Base-by-base conservation (phyloP, 2,888 invertebrate species). In the Drosophila colorata region DNA sequence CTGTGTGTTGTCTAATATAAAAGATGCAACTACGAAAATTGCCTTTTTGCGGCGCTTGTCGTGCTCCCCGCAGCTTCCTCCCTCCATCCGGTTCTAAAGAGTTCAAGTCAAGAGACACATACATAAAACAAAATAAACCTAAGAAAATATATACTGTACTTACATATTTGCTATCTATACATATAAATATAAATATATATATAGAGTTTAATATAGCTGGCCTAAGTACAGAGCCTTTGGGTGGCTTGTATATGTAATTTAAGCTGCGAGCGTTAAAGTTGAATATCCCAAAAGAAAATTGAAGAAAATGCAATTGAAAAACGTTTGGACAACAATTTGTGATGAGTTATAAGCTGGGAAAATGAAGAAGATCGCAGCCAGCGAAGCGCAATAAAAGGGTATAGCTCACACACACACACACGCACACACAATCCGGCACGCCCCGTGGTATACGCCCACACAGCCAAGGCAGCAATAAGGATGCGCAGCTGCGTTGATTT, bases 1-100 rank as follows among this genome's bases (percentile, higher is more conserved):
- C 33, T 64, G 55, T 28, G 46, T 68, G 63, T 57, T 78, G 66
- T 78, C 51, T 77, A 74, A 69, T 74, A 78, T 78, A 70, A 70
- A 87, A 74, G 74, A 79, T 79, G 83, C 80, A 82, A 57, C 66
- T 76, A 63, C 52, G 69, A 75, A 83, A 84, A 84, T 84, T 84
- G 83, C 83, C 88, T 77, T 84, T 75, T 66, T 67, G 63, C 63
- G 35, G 58, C 49, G 60, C 52, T 57, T 57, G 58, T 64, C 53
- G 49, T 48, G 40, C 40, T 28, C 2, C n/a, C 11, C 41, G 23
- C 11, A 16, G 31, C 13, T n/a, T n/a, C n/a, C 35, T 35, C 16
- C 13, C 18, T 11, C 2, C 28, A 2, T 44, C 31, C 41, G 49
- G 37, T 51, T 64, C 20, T 11, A 47, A 47, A 46, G 40, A 61